A percentile compares a stretch with the other conserved stretches of the same genome.
Evolutionary conservation across 2,797 vertebrate species (phyloP).

Genomic region (Sorex maritimensis): DNA sequence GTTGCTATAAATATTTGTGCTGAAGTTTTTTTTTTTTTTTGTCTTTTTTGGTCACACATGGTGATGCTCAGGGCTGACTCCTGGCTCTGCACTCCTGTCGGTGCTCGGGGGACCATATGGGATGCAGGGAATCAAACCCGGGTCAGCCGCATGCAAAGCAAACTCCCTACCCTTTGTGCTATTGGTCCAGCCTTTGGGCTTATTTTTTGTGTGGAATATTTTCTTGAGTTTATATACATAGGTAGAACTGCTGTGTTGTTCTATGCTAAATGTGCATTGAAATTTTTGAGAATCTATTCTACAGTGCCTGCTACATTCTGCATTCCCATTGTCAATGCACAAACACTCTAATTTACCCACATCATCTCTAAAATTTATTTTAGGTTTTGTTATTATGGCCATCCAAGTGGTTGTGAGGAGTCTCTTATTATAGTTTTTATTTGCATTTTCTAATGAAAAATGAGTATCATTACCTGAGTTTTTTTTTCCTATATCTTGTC

Average conservation of each 20-base stretch:
- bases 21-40: neutral
- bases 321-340: neutral
- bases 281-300: constrained; percentile 26
- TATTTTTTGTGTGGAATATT: neutral
- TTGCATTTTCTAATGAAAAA: neutral
- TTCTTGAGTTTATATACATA: neutral
- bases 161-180: too few species aligned
- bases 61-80: too few species aligned
- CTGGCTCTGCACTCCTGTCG: too few species aligned
- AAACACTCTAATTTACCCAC: neutral
- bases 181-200: too few species aligned
- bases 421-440: constrained; percentile 2
- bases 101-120: too few species aligned
- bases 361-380: neutral
- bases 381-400: neutral
- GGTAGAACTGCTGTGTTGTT: neutral
- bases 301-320: neutral
- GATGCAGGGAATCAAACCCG: too few species aligned
- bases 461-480: neutral
- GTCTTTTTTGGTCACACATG: too few species aligned
- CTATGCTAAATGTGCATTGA: neutral
- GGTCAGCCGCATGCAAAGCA: too few species aligned
- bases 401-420: neutral
- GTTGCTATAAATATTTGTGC: neutral
- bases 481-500: neutral